Percentiles rank a stretch among this genome's conserved stretches.
phyloP scores from a whole-genome alignment of 2,113 vertebrate genomes.

The Turnix velox region DNA sequence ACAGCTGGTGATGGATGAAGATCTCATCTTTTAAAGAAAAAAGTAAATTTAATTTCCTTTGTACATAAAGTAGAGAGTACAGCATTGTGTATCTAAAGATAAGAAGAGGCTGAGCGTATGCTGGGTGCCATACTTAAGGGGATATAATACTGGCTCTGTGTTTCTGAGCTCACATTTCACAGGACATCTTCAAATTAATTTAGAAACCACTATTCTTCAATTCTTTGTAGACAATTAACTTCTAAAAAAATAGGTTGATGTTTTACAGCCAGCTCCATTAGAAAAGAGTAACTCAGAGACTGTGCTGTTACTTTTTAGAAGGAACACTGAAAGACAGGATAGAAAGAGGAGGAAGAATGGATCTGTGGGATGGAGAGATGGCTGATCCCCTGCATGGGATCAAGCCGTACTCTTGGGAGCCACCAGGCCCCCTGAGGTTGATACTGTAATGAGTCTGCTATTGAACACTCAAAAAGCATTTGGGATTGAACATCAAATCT shows the following conservation, averaged over 20 bases:
- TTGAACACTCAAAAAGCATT: neutral
- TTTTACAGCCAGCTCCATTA: neutral
- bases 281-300: neutral
- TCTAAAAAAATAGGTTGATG: neutral
- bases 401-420: neutral
- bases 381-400: neutral
- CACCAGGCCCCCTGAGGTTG: neutral
- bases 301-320: neutral
- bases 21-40: constrained; percentile 52
- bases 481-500: neutral
- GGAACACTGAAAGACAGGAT: neutral
- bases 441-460: neutral
- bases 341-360: neutral
- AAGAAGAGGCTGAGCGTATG: neutral
- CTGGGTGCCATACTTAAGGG: neutral
- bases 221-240: neutral
- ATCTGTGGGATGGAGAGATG: neutral
- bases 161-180: neutral
- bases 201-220: neutral
- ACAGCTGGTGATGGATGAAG: constrained; percentile 38
- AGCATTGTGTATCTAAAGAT: constrained; percentile 29
- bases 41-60: constrained; percentile 60
- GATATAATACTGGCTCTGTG: neutral
- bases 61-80: constrained; percentile 22
- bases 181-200: constrained; percentile 19